Percentiles rank a stretch among this genome's conserved stretches.
These are phyloP conservation scores for Geophilus truncorum DNA, from an alignment of 2,888 invertebrate species.

Conservation along the genomic window DNA sequence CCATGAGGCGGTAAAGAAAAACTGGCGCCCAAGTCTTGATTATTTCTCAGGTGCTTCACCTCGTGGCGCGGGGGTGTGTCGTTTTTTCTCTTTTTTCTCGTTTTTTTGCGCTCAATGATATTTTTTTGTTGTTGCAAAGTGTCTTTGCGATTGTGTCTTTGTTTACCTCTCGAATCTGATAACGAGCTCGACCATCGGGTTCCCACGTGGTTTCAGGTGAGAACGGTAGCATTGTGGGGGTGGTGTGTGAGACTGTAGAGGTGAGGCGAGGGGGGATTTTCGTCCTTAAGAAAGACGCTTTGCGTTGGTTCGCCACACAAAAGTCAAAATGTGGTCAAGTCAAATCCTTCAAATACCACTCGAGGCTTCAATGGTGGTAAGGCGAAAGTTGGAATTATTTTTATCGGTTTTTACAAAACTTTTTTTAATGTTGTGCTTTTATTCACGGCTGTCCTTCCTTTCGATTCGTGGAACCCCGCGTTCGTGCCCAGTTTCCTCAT, in stretches of 20 bases:
- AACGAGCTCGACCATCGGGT: conserved; percentile 19
- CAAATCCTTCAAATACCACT: conserved; percentile 13
- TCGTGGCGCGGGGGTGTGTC: conserved; percentile 25
- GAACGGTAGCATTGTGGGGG: conserved; percentile 25
- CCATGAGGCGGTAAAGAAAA: conserved; percentile 14
- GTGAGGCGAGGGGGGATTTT: conserved; percentile 11
- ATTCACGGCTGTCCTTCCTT: no score
- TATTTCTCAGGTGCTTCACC: conserved; percentile 25
- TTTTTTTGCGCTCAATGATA: neutral
- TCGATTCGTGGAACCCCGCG: neutral
- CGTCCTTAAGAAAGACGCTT: conserved; percentile 18
- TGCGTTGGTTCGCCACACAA: conserved; percentile 17
- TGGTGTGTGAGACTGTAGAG: conserved; percentile 1
- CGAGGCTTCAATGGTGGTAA: conserved; percentile 10
- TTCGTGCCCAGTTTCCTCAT: neutral
- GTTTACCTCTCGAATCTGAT: conserved; percentile 15
- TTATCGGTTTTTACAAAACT: neutral
- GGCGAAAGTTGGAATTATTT: neutral
- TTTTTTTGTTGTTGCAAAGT: neutral
- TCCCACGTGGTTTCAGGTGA: conserved; percentile 21
- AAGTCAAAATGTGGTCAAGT: conserved; percentile 27
- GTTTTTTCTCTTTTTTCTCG: neutral
- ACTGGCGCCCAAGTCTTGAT: conserved; percentile 5
- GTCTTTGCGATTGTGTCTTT: neutral
- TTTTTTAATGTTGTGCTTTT: neutral